A percentile compares a stretch with the other conserved stretches of the same genome.
These are phyloP conservation scores for Epinephelus fuscoguttatus DNA, from an alignment of 2,113 vertebrate species.

Conservation along the genomic window DNA sequence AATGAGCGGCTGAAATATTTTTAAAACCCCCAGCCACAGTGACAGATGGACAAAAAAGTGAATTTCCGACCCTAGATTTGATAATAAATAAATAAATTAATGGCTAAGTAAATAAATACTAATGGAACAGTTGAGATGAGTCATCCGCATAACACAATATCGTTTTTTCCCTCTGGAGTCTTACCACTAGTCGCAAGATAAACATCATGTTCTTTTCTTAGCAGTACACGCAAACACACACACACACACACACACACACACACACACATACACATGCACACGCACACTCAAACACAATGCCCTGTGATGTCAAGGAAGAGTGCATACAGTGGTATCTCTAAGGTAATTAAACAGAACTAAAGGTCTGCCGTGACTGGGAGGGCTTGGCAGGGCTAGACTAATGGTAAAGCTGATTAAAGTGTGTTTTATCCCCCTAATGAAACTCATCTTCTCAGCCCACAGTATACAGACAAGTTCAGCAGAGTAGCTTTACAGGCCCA, in stretches of 20 bases:
- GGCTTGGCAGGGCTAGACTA: constrained; percentile 73
- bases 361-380: constrained; percentile 77
- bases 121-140: constrained; percentile 32
- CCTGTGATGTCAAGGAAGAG: constrained; percentile 73
- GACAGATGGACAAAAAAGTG: too few species aligned
- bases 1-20: too few species aligned
- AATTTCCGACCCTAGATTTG: neutral
- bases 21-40: too few species aligned
- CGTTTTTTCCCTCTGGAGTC: constrained; percentile 44
- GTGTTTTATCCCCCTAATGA: constrained; percentile 79
- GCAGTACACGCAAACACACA: neutral
- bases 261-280: constrained; percentile 14
- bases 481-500: constrained; percentile 48
- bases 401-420: constrained; percentile 82
- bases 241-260: constrained; percentile 4
- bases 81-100: constrained; percentile 27
- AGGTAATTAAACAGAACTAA: constrained; percentile 81
- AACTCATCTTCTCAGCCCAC: constrained; percentile 70
- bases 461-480: constrained; percentile 58
- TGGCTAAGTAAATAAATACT: constrained; percentile 26
- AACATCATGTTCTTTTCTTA: constrained; percentile 65
- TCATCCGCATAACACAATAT: constrained; percentile 28
- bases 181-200: constrained; percentile 69
- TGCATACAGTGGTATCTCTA: constrained; percentile 71
- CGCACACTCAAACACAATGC: constrained; percentile 67